Evolutionary conservation across 2,888 invertebrate genomes (phyloP).

Genomic region (Campoplex capitator): DNA sequence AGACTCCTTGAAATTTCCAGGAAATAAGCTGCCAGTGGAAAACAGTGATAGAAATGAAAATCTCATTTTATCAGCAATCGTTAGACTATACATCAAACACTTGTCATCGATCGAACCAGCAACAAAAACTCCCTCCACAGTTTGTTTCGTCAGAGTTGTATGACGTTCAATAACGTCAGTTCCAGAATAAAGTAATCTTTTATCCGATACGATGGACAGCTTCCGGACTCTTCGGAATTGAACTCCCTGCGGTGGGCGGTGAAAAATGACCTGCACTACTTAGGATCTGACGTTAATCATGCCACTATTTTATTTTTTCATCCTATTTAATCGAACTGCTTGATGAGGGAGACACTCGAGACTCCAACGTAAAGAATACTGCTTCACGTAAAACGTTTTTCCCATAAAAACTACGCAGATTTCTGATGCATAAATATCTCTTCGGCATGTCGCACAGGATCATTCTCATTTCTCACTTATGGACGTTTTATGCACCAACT

Average conservation of each 20-base stretch:
- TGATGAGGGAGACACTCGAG: constrained; percentile 14
- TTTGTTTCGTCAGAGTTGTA: neutral
- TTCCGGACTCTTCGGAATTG: neutral
- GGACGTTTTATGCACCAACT: constrained; percentile 22
- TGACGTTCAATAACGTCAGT: neutral
- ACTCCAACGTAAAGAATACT: constrained; percentile 13
- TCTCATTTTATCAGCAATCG: no score
- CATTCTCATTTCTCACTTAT: constrained; percentile 47
- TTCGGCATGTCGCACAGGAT: constrained; percentile 24
- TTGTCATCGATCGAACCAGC: neutral
- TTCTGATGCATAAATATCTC: neutral
- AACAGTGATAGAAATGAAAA: no score
- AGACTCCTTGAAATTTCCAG: neutral
- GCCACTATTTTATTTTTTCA: neutral
- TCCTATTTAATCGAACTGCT: neutral
- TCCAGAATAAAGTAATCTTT: neutral
- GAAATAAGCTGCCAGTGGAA: neutral
- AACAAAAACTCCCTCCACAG: neutral
- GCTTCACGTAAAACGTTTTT: constrained; percentile 13
- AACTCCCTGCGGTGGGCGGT: no score
- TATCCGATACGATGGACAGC: neutral
- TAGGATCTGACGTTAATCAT: neutral
- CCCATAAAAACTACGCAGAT: constrained; percentile 24
- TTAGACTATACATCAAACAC: neutral
- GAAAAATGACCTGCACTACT: neutral